These are phyloP conservation scores for Tadarida brasiliensis DNA, from an alignment of 2,797 vertebrate species.

Conservation along the genomic window DNA sequence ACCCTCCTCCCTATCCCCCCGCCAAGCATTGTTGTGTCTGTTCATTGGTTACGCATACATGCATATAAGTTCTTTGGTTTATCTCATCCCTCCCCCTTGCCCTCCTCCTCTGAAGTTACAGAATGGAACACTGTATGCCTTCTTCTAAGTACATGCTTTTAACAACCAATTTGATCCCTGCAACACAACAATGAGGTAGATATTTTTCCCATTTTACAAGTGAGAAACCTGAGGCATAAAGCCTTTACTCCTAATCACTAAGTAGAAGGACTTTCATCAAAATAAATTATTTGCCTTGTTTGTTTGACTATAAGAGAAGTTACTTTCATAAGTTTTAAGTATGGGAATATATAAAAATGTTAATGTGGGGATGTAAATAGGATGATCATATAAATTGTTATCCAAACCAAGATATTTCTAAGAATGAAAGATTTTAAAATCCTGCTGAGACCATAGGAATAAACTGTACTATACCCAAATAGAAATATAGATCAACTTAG, in stretches of 20 bases:
- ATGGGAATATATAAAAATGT: background rate
- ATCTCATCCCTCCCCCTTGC: too few relatives aligned
- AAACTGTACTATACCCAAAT: background rate
- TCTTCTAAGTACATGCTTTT: background rate
- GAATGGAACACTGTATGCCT: background rate
- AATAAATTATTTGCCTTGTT: background rate
- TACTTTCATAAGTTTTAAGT: background rate
- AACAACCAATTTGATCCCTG: background rate
- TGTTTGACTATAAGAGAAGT: background rate
- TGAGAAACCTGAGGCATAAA: background rate
- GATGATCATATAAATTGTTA: background rate
- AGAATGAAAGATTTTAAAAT: background rate
- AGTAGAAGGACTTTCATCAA: background rate
- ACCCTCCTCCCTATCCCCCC: too few relatives aligned
- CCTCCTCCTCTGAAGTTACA: too few relatives aligned
- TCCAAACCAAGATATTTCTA: background rate
- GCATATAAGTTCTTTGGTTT: too few relatives aligned
- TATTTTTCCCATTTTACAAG: background rate
- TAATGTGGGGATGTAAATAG: background rate
- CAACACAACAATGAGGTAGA: background rate
- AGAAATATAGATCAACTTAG: background rate
- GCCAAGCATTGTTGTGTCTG: too few relatives aligned
- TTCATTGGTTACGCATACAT: too few relatives aligned
- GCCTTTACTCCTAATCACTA: background rate
- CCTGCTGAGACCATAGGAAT: background rate